Conservation (phyloP, 2,113 vertebrate genomes). For the Glareola pratincola region DNA sequence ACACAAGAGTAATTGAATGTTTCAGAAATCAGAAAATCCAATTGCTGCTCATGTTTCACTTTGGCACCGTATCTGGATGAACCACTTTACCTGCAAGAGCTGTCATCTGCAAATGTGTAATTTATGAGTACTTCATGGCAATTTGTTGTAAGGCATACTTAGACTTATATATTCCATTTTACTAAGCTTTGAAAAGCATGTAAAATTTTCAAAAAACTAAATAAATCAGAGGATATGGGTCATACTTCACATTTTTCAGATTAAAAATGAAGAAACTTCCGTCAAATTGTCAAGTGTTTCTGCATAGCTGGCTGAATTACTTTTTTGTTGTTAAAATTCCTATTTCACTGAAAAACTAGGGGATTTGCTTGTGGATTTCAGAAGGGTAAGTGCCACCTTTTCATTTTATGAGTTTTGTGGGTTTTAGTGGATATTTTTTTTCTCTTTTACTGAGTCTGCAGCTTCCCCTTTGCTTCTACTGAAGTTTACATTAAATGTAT, state of each 20-base stretch:
- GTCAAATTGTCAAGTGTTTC: neutral
- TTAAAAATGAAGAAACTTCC: neutral
- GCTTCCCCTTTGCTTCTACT: neutral
- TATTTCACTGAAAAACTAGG: neutral
- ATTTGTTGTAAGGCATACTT: neutral
- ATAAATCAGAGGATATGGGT: neutral
- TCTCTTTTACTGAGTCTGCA: neutral
- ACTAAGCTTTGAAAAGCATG: neutral
- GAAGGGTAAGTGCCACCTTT: neutral
- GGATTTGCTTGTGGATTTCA: neutral
- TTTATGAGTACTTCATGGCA: neutral
- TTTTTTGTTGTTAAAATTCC: neutral
- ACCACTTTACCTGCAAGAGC: neutral
- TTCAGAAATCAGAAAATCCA: slow-evolving; percentile 8
- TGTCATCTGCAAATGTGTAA: neutral
- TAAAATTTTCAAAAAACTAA: neutral
- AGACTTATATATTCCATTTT: neutral
- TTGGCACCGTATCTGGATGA: neutral
- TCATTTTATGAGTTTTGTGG: neutral
- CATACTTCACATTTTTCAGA: neutral
- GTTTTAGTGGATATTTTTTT: neutral
- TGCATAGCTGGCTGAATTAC: neutral
- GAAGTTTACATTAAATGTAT: neutral
- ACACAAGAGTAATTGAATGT: neutral
- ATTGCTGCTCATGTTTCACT: neutral